Evolutionary conservation across 2,888 invertebrate genomes (phyloP).

Genomic region (Blera fallax): DNA sequence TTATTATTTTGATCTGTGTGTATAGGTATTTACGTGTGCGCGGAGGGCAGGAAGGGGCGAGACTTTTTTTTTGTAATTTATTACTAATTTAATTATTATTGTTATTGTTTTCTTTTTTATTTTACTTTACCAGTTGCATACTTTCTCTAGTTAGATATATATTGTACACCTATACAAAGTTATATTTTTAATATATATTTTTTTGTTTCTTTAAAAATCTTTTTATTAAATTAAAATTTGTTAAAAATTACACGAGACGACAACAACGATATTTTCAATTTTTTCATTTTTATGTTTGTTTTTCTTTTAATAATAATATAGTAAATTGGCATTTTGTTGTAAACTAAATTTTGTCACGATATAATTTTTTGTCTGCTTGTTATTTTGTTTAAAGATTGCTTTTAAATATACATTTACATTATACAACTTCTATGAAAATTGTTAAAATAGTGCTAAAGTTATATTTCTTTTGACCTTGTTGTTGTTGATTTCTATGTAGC

Average conservation of each 20-base stretch:
- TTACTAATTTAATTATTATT: conserved; percentile 36
- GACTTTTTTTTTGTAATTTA: conserved; percentile 26
- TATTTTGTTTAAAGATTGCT: conserved; percentile 50
- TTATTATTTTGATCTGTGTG: conserved; percentile 21
- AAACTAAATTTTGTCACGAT: conserved; percentile 61
- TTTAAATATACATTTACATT: conserved; percentile 61
- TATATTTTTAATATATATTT: conserved; percentile 26
- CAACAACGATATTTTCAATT: conserved; percentile 56
- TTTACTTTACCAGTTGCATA: conserved; percentile 38
- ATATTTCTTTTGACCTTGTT: conserved; percentile 32
- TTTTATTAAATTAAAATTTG: conserved; percentile 23
- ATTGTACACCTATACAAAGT: conserved; percentile 68
- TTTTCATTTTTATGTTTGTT: conserved; percentile 20
- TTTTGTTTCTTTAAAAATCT: conserved; percentile 31
- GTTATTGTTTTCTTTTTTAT: conserved; percentile 7
- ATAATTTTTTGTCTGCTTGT: conserved; percentile 26
- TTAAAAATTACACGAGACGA: conserved; percentile 61
- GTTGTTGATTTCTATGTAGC: conserved; percentile 59
- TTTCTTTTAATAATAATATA: conserved; percentile 41
- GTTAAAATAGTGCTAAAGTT: conserved; percentile 62
- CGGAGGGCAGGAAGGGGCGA: conserved; percentile 68
- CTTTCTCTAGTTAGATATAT: conserved; percentile 36
- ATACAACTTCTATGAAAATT: conserved; percentile 63
- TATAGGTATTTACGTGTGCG: conserved; percentile 45
- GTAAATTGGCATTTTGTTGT: conserved; percentile 71